Evolutionary conservation across 2,888 invertebrate species (phyloP), one percentile per base, ranked within the genome.

Genomic region (Drosophila subsilvestris): DNA sequence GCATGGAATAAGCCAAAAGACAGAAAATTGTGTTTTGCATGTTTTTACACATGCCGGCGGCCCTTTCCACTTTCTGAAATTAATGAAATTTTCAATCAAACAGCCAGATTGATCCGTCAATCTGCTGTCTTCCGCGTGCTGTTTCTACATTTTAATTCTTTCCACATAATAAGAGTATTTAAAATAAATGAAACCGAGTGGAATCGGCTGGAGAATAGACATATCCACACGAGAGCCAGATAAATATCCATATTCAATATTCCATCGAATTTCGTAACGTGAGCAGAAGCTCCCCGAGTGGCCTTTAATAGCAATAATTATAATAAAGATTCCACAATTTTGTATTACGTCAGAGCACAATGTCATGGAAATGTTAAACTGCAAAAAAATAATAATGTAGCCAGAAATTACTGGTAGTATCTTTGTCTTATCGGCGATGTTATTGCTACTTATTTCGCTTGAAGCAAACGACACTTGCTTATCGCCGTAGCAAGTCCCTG

Each of bases 391-490:
- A 25, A 17, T 55, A 68, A 32, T 68, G 45, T 43, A 68, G 14
- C 25, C 48, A 55, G 48, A 55, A 66, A 49, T 55, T 68, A 66
- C 65, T 43, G 18, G 29, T 22, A 49, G 29, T 29, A 49, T 42
- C 32, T 47, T 47, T 42, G 22, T 29, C 68, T 65, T 65, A 65
- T 65, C 65, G 25, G n/a, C 8, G 42, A 48, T 66, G 48, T 66
- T 66, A 54, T 66, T 66, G 48, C 25, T 49, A 22, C 32, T 27
- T 25, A 6, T 4, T 25, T n/a, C 25, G 48, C 25, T 29, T 12
- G n/a, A 4, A 32, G 10, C 48, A 55, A 68, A 32, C 68, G 69
- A 9, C 66, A 49, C 9, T 43, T 32, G 18, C 43, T 66, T 68
- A 66, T 66, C 66, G 55, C 9, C n/a, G n/a, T n/a, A n/a, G n/a